Evolutionary conservation across 2,113 vertebrate genomes (phyloP), one percentile per base, ranked within the genome.

Genomic region (Erythrolamprus reginae): DNA sequence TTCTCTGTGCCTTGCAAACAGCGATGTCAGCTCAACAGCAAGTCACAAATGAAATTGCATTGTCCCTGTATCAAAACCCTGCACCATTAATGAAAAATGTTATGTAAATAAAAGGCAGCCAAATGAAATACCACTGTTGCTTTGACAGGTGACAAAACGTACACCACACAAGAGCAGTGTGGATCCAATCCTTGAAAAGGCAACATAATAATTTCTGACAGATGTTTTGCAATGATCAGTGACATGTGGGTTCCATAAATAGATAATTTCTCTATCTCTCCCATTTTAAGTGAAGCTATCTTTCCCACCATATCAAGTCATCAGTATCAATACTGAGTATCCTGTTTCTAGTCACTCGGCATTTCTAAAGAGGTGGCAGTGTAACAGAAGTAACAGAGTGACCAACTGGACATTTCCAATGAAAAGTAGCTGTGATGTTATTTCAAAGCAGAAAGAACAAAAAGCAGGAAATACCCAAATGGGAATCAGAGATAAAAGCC

Each of bases 1-100:
- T 94, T 88, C 92, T 17, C 21, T 89, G 85, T 91, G 86, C 85
- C 92, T 87, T 92, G 87, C 45, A 82, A 90, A 96, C 90, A 86
- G 33, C 94, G 94, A 93, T 88, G 4, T 93, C 92, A 93, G 92
- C 33, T 93, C 93, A 90, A 89, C 89, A 93, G 92, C 88, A 90
- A 88, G 91, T 90, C 88, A 92, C 92, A 93, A 94, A 95, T 92
- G 93, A 95, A 94, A 96, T 93, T 86, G 92, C 53, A 38, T 87
- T 82, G 55, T 91, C 89, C 86, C 91, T 84, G 90, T 87, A 89
- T 85, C 93, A 93, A 95, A 93, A 88, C 88, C 91, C 91, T 95
- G 92, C 87, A 91, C 94, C 94, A 88, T 89, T 92, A 92, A 92
- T 93, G 87, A 89, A 90, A 83, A 83, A 0, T 10, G 58, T 58